These are phyloP conservation scores for Microplitis manilae DNA, from an alignment of 2,888 invertebrate species.

Conservation along the genomic window DNA sequence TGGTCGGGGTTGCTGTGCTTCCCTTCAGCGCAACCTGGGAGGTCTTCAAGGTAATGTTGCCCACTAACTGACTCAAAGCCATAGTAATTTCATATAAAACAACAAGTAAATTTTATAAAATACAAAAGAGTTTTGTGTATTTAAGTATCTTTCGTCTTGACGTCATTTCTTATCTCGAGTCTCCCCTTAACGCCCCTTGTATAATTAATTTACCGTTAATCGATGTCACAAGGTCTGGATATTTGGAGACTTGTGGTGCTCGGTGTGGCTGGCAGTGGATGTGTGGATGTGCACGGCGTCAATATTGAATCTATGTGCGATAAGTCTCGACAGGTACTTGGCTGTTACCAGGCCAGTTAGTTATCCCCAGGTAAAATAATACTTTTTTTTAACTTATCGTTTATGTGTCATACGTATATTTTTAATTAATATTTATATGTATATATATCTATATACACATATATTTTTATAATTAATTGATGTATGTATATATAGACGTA, in stretches of 20 bases:
- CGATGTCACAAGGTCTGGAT: constrained; percentile 87
- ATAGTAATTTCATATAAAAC: background rate
- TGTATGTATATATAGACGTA: background rate
- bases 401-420: background rate
- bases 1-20: constrained; percentile 95
- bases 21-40: constrained; percentile 97
- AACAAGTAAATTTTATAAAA: background rate
- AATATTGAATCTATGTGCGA: constrained; percentile 95
- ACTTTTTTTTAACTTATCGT: background rate
- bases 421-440: background rate
- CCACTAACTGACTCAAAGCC: background rate
- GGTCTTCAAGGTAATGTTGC: constrained; percentile 82
- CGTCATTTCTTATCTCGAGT: constrained; percentile 3
- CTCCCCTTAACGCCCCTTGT: background rate
- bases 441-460: background rate
- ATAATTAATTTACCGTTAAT: constrained; percentile 15
- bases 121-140: constrained; percentile 10
- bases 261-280: constrained; percentile 96
- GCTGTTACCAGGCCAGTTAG: constrained; percentile 97
- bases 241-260: constrained; percentile 96
- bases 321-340: constrained; percentile 94
- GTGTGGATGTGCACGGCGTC: constrained; percentile 99
- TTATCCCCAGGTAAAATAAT: constrained; percentile 80
- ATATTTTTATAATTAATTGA: background rate
- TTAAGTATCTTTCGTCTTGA: background rate